These are phyloP conservation scores for Platycheirus rosarum DNA, from an alignment of 2,888 invertebrate species.

Conservation along the genomic window DNA sequence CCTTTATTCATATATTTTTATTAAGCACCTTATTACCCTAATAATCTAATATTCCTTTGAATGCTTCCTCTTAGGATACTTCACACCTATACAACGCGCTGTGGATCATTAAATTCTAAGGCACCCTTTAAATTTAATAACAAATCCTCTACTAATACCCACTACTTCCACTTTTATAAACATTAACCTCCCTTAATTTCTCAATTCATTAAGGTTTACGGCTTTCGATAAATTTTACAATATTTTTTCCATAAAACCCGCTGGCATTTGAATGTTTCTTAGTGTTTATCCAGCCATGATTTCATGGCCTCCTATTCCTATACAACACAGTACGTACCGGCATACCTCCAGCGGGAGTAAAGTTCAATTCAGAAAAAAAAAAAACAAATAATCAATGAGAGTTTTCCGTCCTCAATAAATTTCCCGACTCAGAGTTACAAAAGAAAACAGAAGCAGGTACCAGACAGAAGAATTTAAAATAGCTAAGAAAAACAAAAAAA, in stretches of 20 bases:
- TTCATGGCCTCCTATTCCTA: constrained; percentile 12
- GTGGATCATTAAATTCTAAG: constrained; percentile 48
- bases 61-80: too few relatives aligned
- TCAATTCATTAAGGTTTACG: constrained; percentile 60
- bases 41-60: constrained; percentile 18
- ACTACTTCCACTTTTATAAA: constrained; percentile 9
- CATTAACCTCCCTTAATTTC: constrained; percentile 37
- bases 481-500: not conserved
- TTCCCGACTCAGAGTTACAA: not conserved
- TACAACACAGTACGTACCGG: not conserved
- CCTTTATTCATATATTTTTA: too few relatives aligned
- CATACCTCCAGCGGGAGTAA: constrained; percentile 1
- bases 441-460: constrained; percentile 7
- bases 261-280: constrained; percentile 23
- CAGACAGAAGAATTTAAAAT: too few relatives aligned
- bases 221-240: constrained; percentile 57
- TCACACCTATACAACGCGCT: constrained; percentile 31
- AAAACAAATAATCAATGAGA: constrained; percentile 30
- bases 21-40: constrained; percentile 12
- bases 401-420: not conserved
- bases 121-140: constrained; percentile 24
- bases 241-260: constrained; percentile 39
- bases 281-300: constrained; percentile 43
- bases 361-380: not conserved
- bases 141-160: constrained; percentile 46